These are phyloP conservation scores for Pseudochirops corinnae DNA, from an alignment of 2,797 vertebrate genomes.

Conservation along the genomic window DNA sequence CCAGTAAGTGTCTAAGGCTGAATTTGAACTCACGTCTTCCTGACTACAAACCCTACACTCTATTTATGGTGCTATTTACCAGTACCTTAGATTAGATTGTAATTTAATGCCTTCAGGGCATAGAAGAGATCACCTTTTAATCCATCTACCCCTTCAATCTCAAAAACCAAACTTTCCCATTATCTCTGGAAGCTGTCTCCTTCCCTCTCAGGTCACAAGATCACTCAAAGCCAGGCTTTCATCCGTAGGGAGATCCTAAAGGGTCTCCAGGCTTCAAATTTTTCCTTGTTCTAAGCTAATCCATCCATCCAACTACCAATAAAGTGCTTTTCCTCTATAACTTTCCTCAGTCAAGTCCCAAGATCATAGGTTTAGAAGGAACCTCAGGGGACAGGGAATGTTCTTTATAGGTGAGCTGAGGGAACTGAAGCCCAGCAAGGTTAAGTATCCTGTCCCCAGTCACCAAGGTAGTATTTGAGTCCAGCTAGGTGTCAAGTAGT, in stretches of 20 bases:
- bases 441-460: not conserved
- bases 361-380: not conserved
- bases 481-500: not conserved
- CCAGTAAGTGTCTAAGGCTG: not conserved
- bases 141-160: not conserved
- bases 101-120: not conserved
- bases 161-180: too few species aligned
- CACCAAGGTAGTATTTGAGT: not conserved
- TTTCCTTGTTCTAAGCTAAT: not conserved
- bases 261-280: not conserved
- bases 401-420: not conserved
- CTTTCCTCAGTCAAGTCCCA: not conserved
- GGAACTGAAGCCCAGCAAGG: too few species aligned
- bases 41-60: not conserved
- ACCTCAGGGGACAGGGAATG: not conserved
- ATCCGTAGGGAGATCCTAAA: not conserved
- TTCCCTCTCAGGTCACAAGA: not conserved
- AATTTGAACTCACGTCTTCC: not conserved
- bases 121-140: not conserved
- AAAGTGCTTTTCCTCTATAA: not conserved
- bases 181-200: not conserved
- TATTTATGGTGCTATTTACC: not conserved
- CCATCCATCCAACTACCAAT: not conserved
- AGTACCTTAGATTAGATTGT: not conserved
- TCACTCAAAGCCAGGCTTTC: not conserved